Evolutionary conservation across 92 coral and sea anemone genomes (phyloP).

Genomic region (Epizoanthus rinbou): DNA sequence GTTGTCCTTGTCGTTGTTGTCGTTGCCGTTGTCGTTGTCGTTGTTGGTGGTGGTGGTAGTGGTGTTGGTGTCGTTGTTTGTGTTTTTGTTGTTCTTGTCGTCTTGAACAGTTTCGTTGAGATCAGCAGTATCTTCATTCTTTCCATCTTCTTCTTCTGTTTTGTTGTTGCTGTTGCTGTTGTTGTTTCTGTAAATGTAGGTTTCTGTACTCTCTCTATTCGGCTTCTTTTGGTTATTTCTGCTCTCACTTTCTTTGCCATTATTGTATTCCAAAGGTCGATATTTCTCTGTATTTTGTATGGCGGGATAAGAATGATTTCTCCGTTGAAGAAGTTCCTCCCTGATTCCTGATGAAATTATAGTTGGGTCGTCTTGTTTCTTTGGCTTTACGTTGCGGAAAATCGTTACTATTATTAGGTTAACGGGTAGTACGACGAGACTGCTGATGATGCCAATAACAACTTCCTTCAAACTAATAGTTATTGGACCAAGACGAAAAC

Average conservation of each 20-base stretch:
- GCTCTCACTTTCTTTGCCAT: not conserved
- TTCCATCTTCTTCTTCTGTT: not conserved
- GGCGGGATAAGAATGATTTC: not conserved
- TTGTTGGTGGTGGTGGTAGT: slow-evolving; percentile 7
- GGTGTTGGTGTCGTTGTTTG: not conserved
- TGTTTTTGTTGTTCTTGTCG: not conserved
- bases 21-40: not conserved
- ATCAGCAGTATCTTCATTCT: too few species aligned
- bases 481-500: slow-evolving; percentile 61
- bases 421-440: slow-evolving; percentile 63
- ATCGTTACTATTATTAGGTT: slow-evolving; percentile 66
- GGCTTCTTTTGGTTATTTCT: not conserved
- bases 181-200: too few species aligned
- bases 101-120: not conserved
- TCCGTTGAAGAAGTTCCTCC: not conserved
- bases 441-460: slow-evolving; percentile 63
- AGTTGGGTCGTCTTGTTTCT: not conserved
- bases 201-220: not conserved
- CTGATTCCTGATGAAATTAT: not conserved
- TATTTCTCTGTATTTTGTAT: too few species aligned
- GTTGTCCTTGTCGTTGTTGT: not conserved
- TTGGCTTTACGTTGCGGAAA: slow-evolving; percentile 59
- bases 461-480: slow-evolving; percentile 52
- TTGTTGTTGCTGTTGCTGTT: not conserved
- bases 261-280: not conserved